These are phyloP conservation scores for Cricetomys ansorgei DNA, from an alignment of 2,113 vertebrate genomes.

Conservation along the genomic window DNA sequence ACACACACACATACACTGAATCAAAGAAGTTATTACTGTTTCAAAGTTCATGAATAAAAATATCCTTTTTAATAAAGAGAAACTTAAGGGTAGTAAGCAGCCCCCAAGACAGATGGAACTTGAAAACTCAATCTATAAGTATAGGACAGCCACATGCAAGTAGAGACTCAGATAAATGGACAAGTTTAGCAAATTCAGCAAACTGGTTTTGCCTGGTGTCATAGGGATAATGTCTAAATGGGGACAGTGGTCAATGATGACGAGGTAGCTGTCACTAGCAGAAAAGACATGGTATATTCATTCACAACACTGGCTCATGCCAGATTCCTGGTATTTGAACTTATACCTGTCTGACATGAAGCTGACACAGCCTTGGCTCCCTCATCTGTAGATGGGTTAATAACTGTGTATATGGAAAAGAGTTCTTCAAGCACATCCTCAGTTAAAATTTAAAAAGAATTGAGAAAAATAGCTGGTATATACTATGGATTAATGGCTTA, in stretches of 20 bases:
- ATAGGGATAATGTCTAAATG: background rate
- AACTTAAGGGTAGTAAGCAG: background rate
- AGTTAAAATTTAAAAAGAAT: background rate
- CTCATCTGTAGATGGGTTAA: background rate
- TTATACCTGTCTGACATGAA: background rate
- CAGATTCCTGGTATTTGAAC: background rate
- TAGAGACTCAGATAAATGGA: background rate
- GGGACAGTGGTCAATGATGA: background rate
- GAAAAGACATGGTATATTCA: rapidly evolving
- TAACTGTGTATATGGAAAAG: background rate
- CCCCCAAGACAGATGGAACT: background rate
- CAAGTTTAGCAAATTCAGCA: background rate
- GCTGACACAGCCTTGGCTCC: background rate
- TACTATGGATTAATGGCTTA: background rate
- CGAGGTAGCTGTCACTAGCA: background rate
- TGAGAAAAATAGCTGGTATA: background rate
- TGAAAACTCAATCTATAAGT: background rate
- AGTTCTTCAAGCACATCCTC: background rate
- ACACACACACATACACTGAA: too few relatives aligned
- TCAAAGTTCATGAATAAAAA: background rate
- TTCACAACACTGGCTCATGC: background rate
- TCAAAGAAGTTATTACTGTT: background rate
- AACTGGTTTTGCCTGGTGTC: background rate
- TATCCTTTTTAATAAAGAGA: background rate
- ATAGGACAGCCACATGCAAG: background rate